phyloP scores from a whole-genome alignment of 1,140 invertebrate species.

The Telenomus remus region DNA sequence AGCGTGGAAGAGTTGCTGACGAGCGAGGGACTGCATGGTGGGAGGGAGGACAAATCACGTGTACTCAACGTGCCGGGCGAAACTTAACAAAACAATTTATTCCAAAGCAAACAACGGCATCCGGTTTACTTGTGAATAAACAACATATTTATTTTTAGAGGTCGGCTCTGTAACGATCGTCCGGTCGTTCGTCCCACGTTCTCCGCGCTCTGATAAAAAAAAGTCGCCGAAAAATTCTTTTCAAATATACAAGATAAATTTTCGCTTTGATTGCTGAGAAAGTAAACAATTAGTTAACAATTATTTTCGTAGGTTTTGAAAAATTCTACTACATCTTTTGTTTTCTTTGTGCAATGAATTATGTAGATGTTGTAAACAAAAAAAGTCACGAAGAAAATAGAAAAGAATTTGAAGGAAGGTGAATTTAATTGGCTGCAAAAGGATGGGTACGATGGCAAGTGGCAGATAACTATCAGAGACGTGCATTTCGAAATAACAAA shows the following conservation, averaged over 20 bases:
- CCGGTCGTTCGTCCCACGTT: constrained; percentile 57
- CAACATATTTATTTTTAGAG: constrained; percentile 77
- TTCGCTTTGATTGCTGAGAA: constrained; percentile 1
- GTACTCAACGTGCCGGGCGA: constrained; percentile 65
- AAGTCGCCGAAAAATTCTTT: constrained; percentile 28
- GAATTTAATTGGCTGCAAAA: constrained; percentile 48
- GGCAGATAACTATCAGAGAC: constrained; percentile 42
- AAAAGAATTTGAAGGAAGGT: constrained; percentile 9
- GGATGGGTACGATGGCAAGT: constrained; percentile 23
- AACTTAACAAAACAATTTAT: constrained; percentile 77
- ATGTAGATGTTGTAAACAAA: background rate
- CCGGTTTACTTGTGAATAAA: constrained; percentile 77
- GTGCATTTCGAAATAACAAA: constrained; percentile 48
- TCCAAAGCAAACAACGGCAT: constrained; percentile 76
- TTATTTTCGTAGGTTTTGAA: background rate
- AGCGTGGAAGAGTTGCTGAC: constrained; percentile 6
- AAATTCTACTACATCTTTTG: background rate
- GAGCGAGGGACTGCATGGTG: constrained; percentile 20
- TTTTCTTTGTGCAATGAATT: background rate
- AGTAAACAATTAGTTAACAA: background rate
- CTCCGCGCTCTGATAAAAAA: constrained; percentile 40
- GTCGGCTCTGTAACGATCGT: constrained; percentile 64
- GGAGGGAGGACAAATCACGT: constrained; percentile 58
- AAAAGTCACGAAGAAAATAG: constrained; percentile 4
- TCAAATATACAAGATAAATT: constrained; percentile 23